Evolutionary conservation across 2,888 invertebrate genomes (phyloP).

Genomic region (Drosophila stalkeri): DNA sequence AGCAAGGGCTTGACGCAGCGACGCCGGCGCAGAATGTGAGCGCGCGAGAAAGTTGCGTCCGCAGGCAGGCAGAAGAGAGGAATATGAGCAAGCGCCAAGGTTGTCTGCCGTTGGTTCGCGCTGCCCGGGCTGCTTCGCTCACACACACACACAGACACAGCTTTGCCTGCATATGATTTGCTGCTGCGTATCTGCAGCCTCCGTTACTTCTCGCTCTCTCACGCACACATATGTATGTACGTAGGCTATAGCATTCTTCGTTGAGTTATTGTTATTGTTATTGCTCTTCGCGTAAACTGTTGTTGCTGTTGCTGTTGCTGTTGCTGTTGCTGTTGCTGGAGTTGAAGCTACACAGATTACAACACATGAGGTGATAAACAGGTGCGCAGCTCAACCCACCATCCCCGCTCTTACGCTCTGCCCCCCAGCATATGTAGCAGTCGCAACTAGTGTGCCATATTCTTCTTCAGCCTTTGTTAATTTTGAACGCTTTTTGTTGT

Average conservation of each 20-base stretch:
- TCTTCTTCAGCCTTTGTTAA: conserved; percentile 67
- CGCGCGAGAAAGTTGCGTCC: conserved; percentile 68
- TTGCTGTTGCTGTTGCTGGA: conserved; percentile 38
- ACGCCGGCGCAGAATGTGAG: conserved; percentile 22
- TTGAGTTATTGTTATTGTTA: conserved; percentile 50
- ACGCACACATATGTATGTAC: conserved; percentile 6
- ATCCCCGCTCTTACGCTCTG: background rate
- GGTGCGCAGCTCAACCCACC: conserved; percentile 62
- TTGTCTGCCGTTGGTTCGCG: conserved; percentile 51
- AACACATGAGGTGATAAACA: conserved; percentile 78
- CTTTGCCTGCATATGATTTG: conserved; percentile 3
- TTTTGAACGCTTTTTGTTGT: conserved; percentile 71
- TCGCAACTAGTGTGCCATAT: conserved; percentile 52
- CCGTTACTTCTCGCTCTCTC: conserved; percentile 28
- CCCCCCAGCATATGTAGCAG: conserved; percentile 1
- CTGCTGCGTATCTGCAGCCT: conserved; percentile 41
- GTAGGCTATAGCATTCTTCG: conserved; percentile 28
- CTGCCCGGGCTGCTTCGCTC: conserved; percentile 5
- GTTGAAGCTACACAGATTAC: conserved; percentile 68
- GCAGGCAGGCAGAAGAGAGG: conserved; percentile 31
- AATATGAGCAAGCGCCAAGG: conserved; percentile 58
- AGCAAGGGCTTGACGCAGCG: conserved; percentile 47
- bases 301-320: conserved; percentile 37
- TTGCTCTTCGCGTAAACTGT: conserved; percentile 20
- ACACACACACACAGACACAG: conserved; percentile 4